These are phyloP conservation scores for Laterallus jamaicensis DNA, from an alignment of 2,113 vertebrate species.

Conservation along the genomic window DNA sequence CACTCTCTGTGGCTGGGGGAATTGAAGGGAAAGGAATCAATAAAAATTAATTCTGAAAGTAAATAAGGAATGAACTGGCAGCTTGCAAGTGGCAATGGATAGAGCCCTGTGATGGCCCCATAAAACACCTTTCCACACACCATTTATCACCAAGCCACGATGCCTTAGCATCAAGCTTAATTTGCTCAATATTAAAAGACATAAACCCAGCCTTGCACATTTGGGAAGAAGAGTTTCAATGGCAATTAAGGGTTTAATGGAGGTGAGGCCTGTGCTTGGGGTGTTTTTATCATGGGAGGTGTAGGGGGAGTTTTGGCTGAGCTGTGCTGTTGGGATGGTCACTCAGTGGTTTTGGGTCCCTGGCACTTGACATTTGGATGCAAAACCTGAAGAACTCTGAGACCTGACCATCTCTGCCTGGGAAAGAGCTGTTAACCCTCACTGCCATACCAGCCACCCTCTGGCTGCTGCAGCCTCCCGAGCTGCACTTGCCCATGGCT, in stretches of 20 bases:
- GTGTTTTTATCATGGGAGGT: fast-evolving
- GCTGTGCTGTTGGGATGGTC: neutral
- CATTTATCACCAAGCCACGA: constrained; percentile 4
- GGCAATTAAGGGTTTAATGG: neutral
- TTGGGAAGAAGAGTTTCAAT: neutral
- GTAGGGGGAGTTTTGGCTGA: neutral
- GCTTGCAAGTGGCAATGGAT: neutral
- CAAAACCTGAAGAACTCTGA: neutral
- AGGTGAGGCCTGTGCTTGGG: neutral
- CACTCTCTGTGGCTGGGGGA: neutral
- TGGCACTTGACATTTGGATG: neutral
- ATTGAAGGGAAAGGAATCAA: constrained; percentile 5
- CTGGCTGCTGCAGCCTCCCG: neutral
- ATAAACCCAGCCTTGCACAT: neutral
- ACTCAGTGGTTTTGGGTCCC: neutral
- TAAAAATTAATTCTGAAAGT: constrained; percentile 39
- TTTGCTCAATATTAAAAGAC: constrained; percentile 9
- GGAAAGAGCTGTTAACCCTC: neutral
- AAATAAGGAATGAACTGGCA: neutral
- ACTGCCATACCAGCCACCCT: fast-evolving
- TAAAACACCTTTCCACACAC: neutral
- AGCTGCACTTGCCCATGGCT: neutral
- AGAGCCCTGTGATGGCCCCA: neutral
- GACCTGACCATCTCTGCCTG: neutral
- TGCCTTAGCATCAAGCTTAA: neutral